These are phyloP conservation scores for Pheucticus melanocephalus DNA, from an alignment of 2,113 vertebrate species.

Conservation along the genomic window DNA sequence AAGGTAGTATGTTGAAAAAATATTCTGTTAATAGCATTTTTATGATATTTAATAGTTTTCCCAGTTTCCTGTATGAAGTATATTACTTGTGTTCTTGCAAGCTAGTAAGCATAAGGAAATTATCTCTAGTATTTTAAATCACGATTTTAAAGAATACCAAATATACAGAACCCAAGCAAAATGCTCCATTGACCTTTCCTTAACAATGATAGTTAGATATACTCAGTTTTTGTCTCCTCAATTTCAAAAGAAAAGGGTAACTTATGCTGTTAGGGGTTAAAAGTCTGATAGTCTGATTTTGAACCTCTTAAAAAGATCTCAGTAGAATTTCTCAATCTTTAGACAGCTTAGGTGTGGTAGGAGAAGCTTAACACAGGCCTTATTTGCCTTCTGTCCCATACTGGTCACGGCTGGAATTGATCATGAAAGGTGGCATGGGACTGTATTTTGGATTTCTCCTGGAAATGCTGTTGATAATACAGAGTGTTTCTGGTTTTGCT, in stretches of 20 bases:
- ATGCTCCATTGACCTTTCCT: not conserved
- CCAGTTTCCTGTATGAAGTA: not conserved
- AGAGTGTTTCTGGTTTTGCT: not conserved
- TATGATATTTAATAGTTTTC: not conserved
- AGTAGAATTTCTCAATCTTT: not conserved
- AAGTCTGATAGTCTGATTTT: not conserved
- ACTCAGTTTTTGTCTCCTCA: not conserved
- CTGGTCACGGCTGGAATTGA: not conserved
- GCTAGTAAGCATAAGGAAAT: not conserved
- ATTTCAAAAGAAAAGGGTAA: not conserved
- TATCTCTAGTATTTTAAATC: not conserved
- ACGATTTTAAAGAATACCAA: not conserved
- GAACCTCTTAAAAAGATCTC: not conserved
- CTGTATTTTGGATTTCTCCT: not conserved
- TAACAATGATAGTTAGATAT: not conserved
- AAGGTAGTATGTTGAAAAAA: not conserved
- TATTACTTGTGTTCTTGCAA: not conserved
- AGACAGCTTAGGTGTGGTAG: not conserved
- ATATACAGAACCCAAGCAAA: not conserved
- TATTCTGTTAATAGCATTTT: not conserved
- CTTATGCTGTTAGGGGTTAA: not conserved
- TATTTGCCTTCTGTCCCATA: not conserved
- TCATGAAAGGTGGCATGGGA: not conserved
- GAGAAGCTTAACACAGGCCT: not conserved
- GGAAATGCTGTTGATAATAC: not conserved